These are phyloP conservation scores for Monodelphis domestica DNA, from an alignment of 2,797 vertebrate species.

Conservation along the genomic window DNA sequence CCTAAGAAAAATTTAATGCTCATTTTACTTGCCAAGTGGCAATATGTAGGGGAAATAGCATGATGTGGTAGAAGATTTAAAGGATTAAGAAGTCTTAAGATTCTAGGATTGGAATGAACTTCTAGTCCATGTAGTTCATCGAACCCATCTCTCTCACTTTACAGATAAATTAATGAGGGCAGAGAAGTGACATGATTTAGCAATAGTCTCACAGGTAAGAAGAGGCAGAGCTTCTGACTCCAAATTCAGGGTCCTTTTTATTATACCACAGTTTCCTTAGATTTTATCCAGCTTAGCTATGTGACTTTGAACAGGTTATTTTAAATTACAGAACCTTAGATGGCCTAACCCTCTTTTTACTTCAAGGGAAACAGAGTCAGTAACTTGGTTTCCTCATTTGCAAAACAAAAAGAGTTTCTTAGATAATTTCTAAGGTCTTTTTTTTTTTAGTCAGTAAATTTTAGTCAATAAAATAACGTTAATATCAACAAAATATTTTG, in stretches of 20 bases:
- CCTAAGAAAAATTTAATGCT: conserved; percentile 40
- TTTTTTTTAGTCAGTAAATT: too few relatives aligned
- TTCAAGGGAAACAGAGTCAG: neutral
- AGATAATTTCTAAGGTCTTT: conserved; percentile 48
- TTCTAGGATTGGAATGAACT: conserved; percentile 11
- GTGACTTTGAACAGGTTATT: neutral
- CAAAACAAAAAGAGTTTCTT: conserved; percentile 31
- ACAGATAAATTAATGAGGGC: neutral
- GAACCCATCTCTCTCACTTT: neutral
- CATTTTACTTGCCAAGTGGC: conserved; percentile 47
- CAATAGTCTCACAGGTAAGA: neutral
- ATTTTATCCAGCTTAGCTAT: neutral
- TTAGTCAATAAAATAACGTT: conserved; percentile 14
- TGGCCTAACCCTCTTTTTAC: neutral
- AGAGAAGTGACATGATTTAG: neutral
- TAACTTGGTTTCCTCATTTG: conserved; percentile 45
- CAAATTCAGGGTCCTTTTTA: neutral
- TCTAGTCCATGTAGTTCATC: neutral
- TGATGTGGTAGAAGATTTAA: conserved; percentile 37
- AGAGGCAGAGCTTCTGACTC: neutral
- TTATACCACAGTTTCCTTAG: neutral
- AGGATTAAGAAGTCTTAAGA: conserved; percentile 18
- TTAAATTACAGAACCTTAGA: neutral
- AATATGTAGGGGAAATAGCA: conserved; percentile 64
- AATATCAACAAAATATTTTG: conserved; percentile 37